Percentiles rank a stretch among this genome's conserved stretches.
Evolutionary conservation across 2,888 invertebrate species (phyloP).

Genomic region (Mythimna vitellina): DNA sequence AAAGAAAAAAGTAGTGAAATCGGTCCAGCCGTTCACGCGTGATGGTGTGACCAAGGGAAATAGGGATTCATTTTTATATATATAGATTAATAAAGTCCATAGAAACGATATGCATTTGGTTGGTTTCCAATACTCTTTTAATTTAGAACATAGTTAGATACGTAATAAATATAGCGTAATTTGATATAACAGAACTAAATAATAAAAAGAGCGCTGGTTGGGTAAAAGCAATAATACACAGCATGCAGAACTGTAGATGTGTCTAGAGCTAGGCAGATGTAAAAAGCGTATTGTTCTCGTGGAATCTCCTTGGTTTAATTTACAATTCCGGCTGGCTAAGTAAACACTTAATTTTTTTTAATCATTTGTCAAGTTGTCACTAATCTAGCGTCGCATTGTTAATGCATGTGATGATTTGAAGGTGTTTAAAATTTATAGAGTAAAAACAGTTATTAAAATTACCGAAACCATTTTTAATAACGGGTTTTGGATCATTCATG

Average conservation of each 20-base stretch:
- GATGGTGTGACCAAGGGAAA: no score
- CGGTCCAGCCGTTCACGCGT: no score
- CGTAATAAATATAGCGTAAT: no score
- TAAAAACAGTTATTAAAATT: neutral
- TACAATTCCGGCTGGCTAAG: conserved; percentile 31
- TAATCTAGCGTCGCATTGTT: neutral
- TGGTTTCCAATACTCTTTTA: no score
- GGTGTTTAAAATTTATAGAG: neutral
- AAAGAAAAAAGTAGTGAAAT: no score
- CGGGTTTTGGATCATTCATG: neutral
- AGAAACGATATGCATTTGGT: no score
- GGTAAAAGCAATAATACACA: neutral
- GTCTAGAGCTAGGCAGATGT: neutral
- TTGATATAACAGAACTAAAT: no score
- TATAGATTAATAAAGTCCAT: no score
- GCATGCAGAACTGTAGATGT: neutral
- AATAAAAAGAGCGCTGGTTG: no score
- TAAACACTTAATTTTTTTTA: neutral
- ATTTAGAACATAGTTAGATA: no score
- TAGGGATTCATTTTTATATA: no score
- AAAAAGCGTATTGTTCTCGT: neutral
- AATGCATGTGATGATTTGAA: conserved; percentile 1
- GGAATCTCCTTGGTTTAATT: conserved; percentile 2
- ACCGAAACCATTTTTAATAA: conserved; percentile 6
- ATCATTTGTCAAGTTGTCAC: neutral